A percentile compares a stretch with the other conserved stretches of the same genome.
These are phyloP conservation scores for Crotalus viridis DNA, from an alignment of 2,113 vertebrate genomes.

Conservation along the genomic window DNA sequence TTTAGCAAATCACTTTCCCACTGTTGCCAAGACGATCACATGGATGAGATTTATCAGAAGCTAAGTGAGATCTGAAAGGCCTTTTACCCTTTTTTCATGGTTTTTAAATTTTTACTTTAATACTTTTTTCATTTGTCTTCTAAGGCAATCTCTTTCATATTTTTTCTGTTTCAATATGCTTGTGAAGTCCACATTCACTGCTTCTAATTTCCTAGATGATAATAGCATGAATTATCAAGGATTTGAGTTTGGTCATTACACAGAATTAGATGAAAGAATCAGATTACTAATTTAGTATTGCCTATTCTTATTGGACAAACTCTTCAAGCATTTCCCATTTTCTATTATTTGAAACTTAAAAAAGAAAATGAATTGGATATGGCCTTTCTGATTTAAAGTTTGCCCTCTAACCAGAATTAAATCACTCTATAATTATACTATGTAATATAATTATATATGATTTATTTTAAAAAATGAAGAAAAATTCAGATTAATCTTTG, in stretches of 20 bases:
- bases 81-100: background rate
- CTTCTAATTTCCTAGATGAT: background rate
- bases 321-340: background rate
- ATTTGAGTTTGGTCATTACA: background rate
- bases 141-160: background rate
- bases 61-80: background rate
- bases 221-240: background rate
- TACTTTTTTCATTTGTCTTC: background rate
- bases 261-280: background rate
- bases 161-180: background rate
- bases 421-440: background rate
- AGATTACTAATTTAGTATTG: background rate
- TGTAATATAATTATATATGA: background rate
- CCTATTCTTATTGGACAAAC: background rate
- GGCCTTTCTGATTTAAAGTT: background rate
- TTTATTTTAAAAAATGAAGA: background rate
- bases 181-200: background rate
- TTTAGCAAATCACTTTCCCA: background rate
- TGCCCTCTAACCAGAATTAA: background rate
- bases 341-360: background rate
- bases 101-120: background rate
- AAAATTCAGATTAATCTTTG: background rate
- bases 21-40: background rate
- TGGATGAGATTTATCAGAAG: background rate
- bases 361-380: background rate